A percentile compares a stretch with the other conserved stretches of the same genome.
Conservation (phyloP, 2,113 vertebrate species). For the Myrmecobius fasciatus region DNA sequence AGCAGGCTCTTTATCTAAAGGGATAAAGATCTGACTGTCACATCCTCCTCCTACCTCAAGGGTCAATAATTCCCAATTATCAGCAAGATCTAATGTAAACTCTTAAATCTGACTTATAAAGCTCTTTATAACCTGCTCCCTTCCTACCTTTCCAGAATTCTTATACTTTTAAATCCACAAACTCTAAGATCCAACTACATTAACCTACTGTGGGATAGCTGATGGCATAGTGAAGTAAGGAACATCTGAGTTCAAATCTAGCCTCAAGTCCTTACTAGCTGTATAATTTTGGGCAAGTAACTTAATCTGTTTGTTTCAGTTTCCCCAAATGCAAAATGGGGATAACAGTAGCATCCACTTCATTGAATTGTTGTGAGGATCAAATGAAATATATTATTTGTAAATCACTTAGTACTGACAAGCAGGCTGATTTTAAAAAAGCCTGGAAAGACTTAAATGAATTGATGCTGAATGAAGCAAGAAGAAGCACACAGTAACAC, state of each 20-base stretch:
- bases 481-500: no score
- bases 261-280: background rate
- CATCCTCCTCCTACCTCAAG: background rate
- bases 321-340: background rate
- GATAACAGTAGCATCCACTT: background rate
- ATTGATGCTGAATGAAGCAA: no score
- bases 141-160: background rate
- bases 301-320: background rate
- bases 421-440: no score
- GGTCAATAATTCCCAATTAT: background rate
- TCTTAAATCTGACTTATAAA: background rate
- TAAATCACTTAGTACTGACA: background rate
- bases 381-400: background rate
- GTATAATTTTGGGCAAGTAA: background rate
- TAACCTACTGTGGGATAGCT: background rate
- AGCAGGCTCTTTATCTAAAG: background rate
- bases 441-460: no score
- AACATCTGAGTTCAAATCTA: background rate
- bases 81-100: background rate
- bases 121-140: background rate
- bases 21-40: background rate
- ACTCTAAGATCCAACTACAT: background rate
- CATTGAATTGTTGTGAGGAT: background rate
- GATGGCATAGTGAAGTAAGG: no score
- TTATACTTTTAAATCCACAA: background rate